Evolutionary conservation across 2,888 invertebrate genomes (phyloP).

Genomic region (Agriopis marginaria): DNA sequence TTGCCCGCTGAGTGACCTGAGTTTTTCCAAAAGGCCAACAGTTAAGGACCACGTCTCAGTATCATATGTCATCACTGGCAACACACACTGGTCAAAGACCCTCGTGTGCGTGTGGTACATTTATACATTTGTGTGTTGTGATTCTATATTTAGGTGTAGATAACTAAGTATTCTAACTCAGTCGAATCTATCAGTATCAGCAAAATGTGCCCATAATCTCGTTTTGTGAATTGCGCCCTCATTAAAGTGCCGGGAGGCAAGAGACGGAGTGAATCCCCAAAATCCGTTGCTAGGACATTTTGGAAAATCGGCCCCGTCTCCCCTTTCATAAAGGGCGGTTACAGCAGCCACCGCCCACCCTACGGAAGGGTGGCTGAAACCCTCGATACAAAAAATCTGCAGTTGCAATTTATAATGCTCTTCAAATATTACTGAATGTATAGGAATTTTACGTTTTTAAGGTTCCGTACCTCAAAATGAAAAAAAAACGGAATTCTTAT

Average conservation of each 20-base stretch:
- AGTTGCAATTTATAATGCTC: constrained; percentile 4
- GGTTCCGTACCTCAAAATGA: no score
- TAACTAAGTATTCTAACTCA: no score
- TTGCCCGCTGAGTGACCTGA: no score
- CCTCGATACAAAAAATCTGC: not conserved
- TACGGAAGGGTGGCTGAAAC: constrained; percentile 7
- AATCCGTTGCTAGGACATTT: constrained; percentile 18
- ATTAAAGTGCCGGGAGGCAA: constrained; percentile 6
- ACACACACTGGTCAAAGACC: no score
- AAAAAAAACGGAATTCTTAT: no score
- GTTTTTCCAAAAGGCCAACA: no score
- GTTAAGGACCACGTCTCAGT: no score
- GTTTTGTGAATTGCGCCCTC: not conserved
- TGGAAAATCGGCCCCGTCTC: constrained; percentile 21
- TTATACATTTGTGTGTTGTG: no score
- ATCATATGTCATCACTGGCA: no score
- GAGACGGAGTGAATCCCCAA: not conserved
- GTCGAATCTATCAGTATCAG: not conserved
- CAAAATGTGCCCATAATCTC: not conserved
- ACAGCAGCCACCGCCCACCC: constrained; percentile 1
- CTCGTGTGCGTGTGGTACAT: no score
- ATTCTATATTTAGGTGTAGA: no score
- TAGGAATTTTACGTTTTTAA: not conserved
- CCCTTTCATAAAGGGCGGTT: constrained; percentile 2
- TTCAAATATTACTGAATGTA: not conserved